Conservation (phyloP, 2,797 vertebrate genomes). For the Pantherophis vulpinus region DNA sequence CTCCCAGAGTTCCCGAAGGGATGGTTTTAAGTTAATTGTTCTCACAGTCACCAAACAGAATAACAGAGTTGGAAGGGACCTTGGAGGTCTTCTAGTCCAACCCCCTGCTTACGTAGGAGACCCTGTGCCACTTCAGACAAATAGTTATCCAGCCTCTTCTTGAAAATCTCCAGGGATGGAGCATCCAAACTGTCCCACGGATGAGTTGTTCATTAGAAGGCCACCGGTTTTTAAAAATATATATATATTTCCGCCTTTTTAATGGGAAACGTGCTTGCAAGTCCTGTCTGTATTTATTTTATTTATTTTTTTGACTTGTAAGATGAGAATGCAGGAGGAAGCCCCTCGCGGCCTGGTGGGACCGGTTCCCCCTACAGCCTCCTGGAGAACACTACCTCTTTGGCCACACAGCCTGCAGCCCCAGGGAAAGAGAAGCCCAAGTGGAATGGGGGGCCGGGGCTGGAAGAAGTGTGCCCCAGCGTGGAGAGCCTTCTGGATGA, state of each 20-base stretch:
- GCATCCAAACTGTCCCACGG: no score
- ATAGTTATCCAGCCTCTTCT: no score
- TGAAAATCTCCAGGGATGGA: no score
- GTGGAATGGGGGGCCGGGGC: conserved; percentile 79
- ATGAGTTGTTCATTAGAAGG: no score
- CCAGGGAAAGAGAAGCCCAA: conserved; percentile 84
- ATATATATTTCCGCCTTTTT: background rate
- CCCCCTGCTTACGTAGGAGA: no score
- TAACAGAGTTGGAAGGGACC: no score
- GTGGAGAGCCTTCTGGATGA: conserved; percentile 93
- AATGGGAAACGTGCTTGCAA: background rate
- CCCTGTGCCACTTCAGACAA: no score
- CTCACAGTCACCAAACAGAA: no score
- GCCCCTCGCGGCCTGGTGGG: conserved; percentile 59
- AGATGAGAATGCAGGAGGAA: conserved; percentile 73
- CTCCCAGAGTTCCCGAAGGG: no score
- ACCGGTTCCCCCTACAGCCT: conserved; percentile 82
- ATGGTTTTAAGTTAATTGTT: no score
- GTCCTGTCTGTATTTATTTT: conserved; percentile 35
- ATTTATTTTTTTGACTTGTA: background rate
- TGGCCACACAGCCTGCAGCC: conserved; percentile 74
- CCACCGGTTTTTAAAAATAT: no score
- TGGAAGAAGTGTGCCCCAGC: conserved; percentile 85
- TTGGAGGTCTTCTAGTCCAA: no score
- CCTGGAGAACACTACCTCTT: conserved; percentile 79